Evolutionary conservation across 2,113 vertebrate species (phyloP).

Genomic region (Cephalopholis sonnerati): DNA sequence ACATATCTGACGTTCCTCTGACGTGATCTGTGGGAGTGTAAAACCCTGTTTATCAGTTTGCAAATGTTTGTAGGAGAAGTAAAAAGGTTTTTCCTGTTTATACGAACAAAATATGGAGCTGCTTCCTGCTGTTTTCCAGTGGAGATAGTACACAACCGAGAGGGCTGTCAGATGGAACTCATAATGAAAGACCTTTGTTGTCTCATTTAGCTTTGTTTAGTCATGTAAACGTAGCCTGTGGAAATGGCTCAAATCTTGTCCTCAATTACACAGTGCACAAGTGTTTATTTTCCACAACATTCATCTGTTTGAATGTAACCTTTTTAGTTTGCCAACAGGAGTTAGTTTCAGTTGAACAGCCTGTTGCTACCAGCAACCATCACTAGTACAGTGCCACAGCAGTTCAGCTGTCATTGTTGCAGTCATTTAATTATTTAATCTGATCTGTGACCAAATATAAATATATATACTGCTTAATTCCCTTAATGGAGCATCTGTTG

Average conservation of each 20-base stretch:
- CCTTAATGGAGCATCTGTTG: background rate
- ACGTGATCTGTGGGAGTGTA: background rate
- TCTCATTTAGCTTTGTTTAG: slow-evolving; percentile 30
- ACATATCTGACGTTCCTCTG: slow-evolving; percentile 11
- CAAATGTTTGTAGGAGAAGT: slow-evolving; percentile 8
- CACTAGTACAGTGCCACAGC: too few relatives aligned
- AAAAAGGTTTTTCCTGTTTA: slow-evolving; percentile 34
- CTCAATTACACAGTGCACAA: slow-evolving; percentile 10
- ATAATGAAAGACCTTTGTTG: slow-evolving; percentile 27
- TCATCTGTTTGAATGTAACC: background rate
- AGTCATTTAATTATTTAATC: too few relatives aligned
- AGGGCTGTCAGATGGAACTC: background rate
- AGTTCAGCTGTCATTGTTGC: background rate
- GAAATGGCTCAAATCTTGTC: slow-evolving; percentile 11
- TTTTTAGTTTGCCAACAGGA: background rate
- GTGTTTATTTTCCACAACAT: background rate
- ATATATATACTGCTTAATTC: background rate
- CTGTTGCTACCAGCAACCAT: background rate
- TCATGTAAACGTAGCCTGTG: slow-evolving; percentile 14
- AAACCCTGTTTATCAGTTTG: background rate
- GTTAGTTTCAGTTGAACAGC: background rate
- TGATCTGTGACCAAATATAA: background rate
- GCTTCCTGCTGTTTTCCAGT: background rate
- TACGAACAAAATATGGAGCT: background rate
- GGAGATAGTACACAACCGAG: background rate